These are phyloP conservation scores for Chrysaora quinquecirrha DNA, from an alignment of 30 jellyfish, hydroid and myxozoan genomes.

Conservation along the genomic window DNA sequence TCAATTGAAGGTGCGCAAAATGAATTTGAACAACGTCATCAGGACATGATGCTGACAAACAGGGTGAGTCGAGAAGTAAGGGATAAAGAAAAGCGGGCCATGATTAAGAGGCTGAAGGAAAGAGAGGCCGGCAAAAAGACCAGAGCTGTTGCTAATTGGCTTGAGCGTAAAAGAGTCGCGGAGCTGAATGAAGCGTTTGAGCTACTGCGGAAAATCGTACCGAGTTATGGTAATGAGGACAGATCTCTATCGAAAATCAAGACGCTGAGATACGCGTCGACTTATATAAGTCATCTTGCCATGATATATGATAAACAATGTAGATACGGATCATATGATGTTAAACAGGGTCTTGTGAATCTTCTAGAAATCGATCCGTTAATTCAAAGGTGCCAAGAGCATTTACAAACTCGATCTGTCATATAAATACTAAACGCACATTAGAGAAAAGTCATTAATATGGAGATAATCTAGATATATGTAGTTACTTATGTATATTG, in stretches of 20 bases:
- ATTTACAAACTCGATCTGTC: slow-evolving; percentile 54
- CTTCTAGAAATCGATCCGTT: slow-evolving; percentile 64
- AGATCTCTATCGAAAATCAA: slow-evolving; percentile 84
- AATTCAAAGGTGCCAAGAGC: slow-evolving; percentile 76
- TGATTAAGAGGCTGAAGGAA: slow-evolving; percentile 26
- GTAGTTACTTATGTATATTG: too few species aligned
- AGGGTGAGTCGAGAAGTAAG: neutral
- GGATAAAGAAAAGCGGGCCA: slow-evolving; percentile 30
- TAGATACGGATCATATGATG: slow-evolving; percentile 38
- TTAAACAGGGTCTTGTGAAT: slow-evolving; percentile 42
- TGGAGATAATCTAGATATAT: too few species aligned
- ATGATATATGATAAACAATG: slow-evolving; percentile 60
- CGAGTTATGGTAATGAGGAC: slow-evolving; percentile 92
- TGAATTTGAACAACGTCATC: too few species aligned
- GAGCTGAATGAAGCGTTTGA: slow-evolving; percentile 93
- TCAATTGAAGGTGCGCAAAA: too few species aligned
- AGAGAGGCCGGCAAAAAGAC: slow-evolving; percentile 69
- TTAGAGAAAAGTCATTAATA: too few species aligned
- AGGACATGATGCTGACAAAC: neutral
- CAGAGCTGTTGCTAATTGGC: slow-evolving; percentile 91
- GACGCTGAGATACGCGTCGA: slow-evolving; percentile 86
- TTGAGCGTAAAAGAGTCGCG: slow-evolving; percentile 94
- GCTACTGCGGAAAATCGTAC: slow-evolving; percentile 80
- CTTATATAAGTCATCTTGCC: slow-evolving; percentile 82
- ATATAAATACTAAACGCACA: slow-evolving; percentile 26